A percentile compares a stretch with the other conserved stretches of the same genome.
Conservation (phyloP, 2,888 invertebrate species). For the Agriopis marginaria region DNA sequence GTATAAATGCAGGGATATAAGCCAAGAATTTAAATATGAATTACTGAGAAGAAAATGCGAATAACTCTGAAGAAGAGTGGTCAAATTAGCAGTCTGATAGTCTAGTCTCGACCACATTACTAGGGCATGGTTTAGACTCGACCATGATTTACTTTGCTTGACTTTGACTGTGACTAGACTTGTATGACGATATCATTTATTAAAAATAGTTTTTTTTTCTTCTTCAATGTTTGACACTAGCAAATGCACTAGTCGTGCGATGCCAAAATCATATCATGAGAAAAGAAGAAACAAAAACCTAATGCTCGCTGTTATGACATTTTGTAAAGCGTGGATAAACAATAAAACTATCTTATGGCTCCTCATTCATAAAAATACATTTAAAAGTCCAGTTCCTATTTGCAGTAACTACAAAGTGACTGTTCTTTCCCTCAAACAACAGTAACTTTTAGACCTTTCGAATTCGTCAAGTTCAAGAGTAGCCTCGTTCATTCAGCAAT, state of each 20-base stretch:
- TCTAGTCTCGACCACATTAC: too few relatives aligned
- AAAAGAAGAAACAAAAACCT: too few relatives aligned
- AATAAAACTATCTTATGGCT: background rate
- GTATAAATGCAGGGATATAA: conserved; percentile 20
- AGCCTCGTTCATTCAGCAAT: conserved; percentile 25
- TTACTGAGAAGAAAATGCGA: conserved; percentile 2
- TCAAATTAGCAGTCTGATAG: background rate
- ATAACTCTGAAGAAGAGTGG: background rate
- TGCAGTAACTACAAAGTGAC: background rate
- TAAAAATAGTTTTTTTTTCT: too few relatives aligned
- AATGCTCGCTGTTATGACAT: background rate
- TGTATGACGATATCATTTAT: too few relatives aligned
- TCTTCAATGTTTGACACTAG: too few relatives aligned
- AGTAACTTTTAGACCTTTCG: background rate
- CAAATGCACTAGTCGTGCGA: too few relatives aligned
- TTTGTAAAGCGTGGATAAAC: background rate
- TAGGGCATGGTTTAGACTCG: too few relatives aligned
- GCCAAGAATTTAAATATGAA: conserved; percentile 20
- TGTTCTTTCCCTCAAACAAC: background rate
- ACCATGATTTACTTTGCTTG: too few relatives aligned
- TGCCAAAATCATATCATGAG: too few relatives aligned
- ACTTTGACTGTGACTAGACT: too few relatives aligned
- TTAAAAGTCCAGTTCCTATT: background rate
- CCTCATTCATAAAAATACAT: background rate
- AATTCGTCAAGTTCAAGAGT: conserved; percentile 28